Evolutionary conservation across 64 coral and sea anemone genomes (phyloP).

Genomic region (Exaiptasia diaphana): DNA sequence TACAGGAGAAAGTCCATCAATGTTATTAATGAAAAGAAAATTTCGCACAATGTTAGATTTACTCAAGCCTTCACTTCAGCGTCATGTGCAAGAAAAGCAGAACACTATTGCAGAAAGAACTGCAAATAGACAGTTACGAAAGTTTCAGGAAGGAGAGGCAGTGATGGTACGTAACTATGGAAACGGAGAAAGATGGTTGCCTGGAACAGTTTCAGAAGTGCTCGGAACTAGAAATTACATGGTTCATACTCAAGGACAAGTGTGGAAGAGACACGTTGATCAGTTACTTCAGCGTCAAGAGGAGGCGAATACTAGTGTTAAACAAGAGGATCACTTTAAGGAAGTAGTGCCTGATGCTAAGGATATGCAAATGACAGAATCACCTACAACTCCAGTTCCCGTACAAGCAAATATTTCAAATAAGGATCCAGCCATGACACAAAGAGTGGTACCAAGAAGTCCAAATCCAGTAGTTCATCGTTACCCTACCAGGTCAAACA

Average conservation of each 20-base stretch:
- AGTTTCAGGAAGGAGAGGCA: conserved; percentile 18
- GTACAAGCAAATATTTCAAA: too few relatives aligned
- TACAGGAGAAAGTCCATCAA: conserved; percentile 19
- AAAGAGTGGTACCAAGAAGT: too few relatives aligned
- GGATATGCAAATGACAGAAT: too few relatives aligned
- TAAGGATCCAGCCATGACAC: too few relatives aligned
- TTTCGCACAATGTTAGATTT: conserved; percentile 24
- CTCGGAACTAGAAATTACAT: conserved; percentile 21
- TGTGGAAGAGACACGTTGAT: conserved; percentile 1
- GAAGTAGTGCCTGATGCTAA: too few relatives aligned
- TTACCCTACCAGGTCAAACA: too few relatives aligned
- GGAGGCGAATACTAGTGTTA: too few relatives aligned
- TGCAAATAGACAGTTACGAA: conserved; percentile 5
- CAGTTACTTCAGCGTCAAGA: neutral
- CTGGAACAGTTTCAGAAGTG: conserved; percentile 32
- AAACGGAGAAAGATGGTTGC: conserved; percentile 41
- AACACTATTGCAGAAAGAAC: conserved; percentile 29
- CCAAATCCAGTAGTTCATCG: too few relatives aligned
- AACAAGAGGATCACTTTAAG: too few relatives aligned
- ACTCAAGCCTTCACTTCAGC: conserved; percentile 19
- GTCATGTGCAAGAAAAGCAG: conserved; percentile 23
- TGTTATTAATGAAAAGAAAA: conserved; percentile 20
- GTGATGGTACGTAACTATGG: conserved; percentile 28
- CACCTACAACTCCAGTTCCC: too few relatives aligned
- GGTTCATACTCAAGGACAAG: neutral